Percentiles rank a stretch among this genome's conserved stretches.
Evolutionary conservation across 2,797 vertebrate species (phyloP).

Genomic region (Poecile montanus): DNA sequence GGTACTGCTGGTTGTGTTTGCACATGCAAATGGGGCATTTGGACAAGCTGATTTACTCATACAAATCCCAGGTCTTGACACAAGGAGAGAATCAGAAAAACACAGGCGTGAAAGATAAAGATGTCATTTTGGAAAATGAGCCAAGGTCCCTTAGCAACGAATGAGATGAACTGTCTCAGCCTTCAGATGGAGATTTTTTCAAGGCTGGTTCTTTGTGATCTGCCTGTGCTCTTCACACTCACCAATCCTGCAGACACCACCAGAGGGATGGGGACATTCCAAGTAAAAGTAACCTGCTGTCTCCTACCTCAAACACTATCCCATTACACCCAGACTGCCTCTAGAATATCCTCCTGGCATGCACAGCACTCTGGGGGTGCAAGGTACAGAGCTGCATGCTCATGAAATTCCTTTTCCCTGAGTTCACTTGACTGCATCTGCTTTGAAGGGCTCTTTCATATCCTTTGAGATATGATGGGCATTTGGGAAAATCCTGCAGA

Average conservation of each 20-base stretch:
- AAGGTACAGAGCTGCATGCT: background rate
- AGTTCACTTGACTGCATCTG: background rate
- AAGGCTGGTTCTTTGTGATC: background rate
- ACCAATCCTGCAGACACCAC: background rate
- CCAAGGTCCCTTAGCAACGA: background rate
- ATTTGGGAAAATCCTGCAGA: background rate
- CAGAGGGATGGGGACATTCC: background rate
- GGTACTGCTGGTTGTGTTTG: background rate
- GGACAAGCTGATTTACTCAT: background rate
- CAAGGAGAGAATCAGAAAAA: background rate
- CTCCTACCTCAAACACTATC: background rate
- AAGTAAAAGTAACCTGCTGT: background rate
- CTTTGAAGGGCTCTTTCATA: background rate
- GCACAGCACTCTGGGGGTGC: background rate
- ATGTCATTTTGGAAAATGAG: background rate
- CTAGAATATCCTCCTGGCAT: background rate
- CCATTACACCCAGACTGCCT: background rate
- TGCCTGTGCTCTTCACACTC: background rate
- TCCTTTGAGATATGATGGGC: rapidly evolving
- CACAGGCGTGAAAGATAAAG: background rate
- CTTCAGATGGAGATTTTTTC: background rate
- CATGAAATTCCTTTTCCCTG: background rate
- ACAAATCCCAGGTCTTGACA: slow-evolving; percentile 15
- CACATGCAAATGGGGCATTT: background rate
- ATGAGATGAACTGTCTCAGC: background rate